A percentile compares a stretch with the other conserved stretches of the same genome.
Evolutionary conservation across 2,888 invertebrate genomes (phyloP).

Genomic region (Dryobota labecula): DNA sequence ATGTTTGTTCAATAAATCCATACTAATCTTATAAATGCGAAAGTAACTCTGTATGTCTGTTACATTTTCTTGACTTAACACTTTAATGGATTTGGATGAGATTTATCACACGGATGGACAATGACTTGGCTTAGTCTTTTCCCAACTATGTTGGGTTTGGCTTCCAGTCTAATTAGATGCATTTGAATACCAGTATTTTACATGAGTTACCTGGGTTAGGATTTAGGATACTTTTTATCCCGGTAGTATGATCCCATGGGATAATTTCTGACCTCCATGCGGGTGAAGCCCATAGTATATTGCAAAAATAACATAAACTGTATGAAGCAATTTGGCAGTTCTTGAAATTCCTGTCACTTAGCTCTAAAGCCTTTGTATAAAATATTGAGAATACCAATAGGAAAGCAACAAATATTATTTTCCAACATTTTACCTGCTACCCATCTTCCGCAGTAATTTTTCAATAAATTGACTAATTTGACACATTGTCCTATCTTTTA

Average conservation of each 20-base stretch:
- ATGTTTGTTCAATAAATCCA: not conserved
- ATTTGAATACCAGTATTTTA: too few relatives aligned
- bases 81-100: not conserved
- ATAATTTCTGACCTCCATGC: not conserved
- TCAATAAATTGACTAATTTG: not conserved
- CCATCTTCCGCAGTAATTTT: not conserved
- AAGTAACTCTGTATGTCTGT: not conserved
- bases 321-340: not conserved
- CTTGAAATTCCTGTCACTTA: not conserved
- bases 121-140: too few relatives aligned
- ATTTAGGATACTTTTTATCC: not conserved
- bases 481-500: conserved; percentile 44
- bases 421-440: not conserved
- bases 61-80: not conserved
- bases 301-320: not conserved
- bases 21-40: not conserved
- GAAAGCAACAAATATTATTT: not conserved
- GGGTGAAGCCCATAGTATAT: not conserved
- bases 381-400: not conserved
- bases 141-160: too few relatives aligned
- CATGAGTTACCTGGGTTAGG: not conserved
- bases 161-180: too few relatives aligned
- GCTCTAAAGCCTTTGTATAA: not conserved
- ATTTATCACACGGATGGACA: too few relatives aligned
- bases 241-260: not conserved